Evolutionary conservation across 2,113 vertebrate species (phyloP).

Genomic region (Pelobates fuscus): DNA sequence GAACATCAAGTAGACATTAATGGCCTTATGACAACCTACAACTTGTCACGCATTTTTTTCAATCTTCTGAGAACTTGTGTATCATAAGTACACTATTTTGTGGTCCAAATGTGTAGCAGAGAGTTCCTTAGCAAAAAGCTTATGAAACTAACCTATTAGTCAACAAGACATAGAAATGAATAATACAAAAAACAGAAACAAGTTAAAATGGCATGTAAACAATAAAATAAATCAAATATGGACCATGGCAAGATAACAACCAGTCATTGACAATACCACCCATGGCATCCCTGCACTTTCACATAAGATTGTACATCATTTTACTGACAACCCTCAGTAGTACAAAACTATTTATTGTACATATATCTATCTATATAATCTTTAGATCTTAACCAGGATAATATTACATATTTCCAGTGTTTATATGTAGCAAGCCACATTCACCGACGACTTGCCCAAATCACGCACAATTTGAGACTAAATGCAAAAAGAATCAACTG

Average conservation of each 20-base stretch:
- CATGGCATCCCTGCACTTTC: background rate
- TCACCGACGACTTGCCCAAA: background rate
- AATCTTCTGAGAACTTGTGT: no score
- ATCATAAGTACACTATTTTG: no score
- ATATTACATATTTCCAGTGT: conserved; percentile 42
- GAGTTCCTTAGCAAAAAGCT: no score
- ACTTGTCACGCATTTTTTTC: no score
- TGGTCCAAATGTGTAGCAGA: no score
- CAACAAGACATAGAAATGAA: background rate
- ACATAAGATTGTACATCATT: conserved; percentile 16
- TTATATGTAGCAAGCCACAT: conserved; percentile 12
- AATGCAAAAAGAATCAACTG: background rate
- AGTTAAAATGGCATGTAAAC: background rate
- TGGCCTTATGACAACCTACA: no score
- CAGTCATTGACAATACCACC: background rate
- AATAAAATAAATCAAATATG: background rate
- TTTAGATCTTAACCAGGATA: conserved; percentile 1
- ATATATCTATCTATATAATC: background rate
- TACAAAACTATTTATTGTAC: conserved; percentile 29
- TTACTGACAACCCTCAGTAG: conserved; percentile 31
- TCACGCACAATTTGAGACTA: background rate
- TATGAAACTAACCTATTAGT: no score
- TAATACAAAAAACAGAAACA: background rate
- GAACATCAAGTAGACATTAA: no score
- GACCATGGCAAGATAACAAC: background rate